phyloP scores from a whole-genome alignment of 2,797 vertebrate species.

The Aphelocoma californica region DNA sequence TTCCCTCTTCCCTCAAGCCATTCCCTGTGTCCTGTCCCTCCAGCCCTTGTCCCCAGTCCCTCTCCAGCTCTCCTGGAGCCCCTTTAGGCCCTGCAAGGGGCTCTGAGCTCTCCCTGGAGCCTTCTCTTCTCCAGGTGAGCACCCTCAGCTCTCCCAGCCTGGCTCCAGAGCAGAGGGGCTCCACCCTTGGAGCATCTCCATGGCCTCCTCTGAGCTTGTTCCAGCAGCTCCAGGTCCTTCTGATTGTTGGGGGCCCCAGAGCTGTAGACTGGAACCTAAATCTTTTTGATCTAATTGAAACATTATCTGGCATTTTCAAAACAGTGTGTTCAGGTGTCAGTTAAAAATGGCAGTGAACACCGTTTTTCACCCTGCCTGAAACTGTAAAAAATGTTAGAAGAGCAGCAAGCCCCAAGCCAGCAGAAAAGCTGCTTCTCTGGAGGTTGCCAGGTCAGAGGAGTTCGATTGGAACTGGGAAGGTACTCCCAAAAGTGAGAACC shows the following conservation, averaged over 20 bases:
- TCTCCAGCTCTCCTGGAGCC: no score
- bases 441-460: background rate
- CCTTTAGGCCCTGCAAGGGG: no score
- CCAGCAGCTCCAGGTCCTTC: background rate
- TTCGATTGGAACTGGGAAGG: background rate
- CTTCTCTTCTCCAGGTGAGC: background rate
- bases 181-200: accelerated
- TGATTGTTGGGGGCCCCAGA: background rate
- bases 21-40: no score
- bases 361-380: background rate
- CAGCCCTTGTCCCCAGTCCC: no score
- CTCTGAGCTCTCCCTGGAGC: no score
- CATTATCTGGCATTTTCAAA: background rate
- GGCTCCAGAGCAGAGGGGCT: background rate
- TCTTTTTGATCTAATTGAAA: background rate
- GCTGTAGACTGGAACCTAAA: background rate
- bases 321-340: background rate
- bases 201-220: background rate
- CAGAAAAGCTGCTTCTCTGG: background rate
- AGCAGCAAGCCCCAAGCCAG: background rate
- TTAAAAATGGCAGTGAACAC: background rate
- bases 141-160: background rate
- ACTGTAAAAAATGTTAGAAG: background rate
- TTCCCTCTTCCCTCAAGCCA: no score
- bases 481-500: background rate